Base-by-base conservation (phyloP, 2,888 invertebrate genomes). In the Girardia tigrina region DNA sequence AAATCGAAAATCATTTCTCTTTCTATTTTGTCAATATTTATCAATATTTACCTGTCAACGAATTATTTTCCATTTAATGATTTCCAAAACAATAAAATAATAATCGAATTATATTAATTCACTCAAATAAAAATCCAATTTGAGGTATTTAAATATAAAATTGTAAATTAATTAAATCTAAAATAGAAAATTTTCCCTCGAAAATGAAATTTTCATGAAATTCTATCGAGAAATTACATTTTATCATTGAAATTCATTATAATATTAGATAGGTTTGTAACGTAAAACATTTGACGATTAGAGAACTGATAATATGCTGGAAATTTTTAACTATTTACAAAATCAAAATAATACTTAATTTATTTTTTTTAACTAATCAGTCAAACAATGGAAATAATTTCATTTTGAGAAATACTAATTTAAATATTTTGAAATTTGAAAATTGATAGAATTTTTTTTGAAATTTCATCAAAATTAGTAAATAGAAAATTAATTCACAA, bases 301-400 rank as follows among this genome's bases (percentile, higher is more conserved):
- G 20, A 56, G n/a, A 56, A 56, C n/a, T 20, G n/a, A 56, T 20
- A 56, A 56, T 56, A 23, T 4, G 23, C 56, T 56, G 56, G 56
- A 56, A 56, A 56, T 56, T 56, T 56, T 56, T 56, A n/a, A 56
- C 56, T 56, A 56, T 56, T 56, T 56, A 56, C 56, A 56, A 56
- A 56, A 56, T 56, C 23, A 56, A 56, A 56, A 56, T 56, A 56
- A 20, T 56, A 56, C 56, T 8, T n/a, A 56, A 56, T 23, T 56
- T 56, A 56, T 8, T 20, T 56, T 56, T n/a, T 56, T 56, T 56
- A 56, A 56, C n/a, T 56, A 56, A 56, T 56, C 56, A 56, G 56
- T 56, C 56, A 56, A 56, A 56, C 56, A 56, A 56, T 56, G 16
- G 16, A 36, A 12, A 12, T 36, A 36, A 36, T 36, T 36, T 36